Percentiles rank a stretch among this genome's conserved stretches.
Evolutionary conservation across 2,888 invertebrate genomes (phyloP).

Genomic region (Acheta domesticus): DNA sequence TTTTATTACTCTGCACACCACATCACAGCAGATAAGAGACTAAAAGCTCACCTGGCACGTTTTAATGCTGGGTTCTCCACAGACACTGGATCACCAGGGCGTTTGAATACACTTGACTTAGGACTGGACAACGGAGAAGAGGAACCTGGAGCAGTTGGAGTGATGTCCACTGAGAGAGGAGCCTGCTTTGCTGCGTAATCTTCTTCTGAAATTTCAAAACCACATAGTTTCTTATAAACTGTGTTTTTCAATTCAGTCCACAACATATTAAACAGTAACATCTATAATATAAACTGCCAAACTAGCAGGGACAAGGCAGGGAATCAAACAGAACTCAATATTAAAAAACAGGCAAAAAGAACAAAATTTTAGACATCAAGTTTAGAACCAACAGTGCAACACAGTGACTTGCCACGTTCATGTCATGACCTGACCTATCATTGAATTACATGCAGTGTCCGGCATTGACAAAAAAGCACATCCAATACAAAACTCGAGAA

Average conservation of each 20-base stretch:
- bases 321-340: conserved; percentile 3
- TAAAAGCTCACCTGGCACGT: conserved; percentile 39
- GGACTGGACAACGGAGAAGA: conserved; percentile 48
- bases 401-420: conserved; percentile 4
- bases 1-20: too few species aligned
- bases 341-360: background rate
- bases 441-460: too few species aligned
- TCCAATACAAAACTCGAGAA: too few species aligned
- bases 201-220: conserved; percentile 35
- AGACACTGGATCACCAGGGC: conserved; percentile 65
- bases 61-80: conserved; percentile 36
- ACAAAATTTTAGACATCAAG: background rate
- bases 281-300: too few species aligned
- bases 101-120: conserved; percentile 59
- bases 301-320: background rate
- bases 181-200: conserved; percentile 39
- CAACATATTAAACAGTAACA: too few species aligned
- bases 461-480: too few species aligned
- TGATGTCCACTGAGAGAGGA: conserved; percentile 39
- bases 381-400: background rate
- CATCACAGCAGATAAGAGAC: background rate
- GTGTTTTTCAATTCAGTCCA: too few species aligned
- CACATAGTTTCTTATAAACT: too few species aligned
- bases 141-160: conserved; percentile 38
- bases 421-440: background rate